A percentile compares a stretch with the other conserved stretches of the same genome.
phyloP scores from a whole-genome alignment of 2,888 invertebrate species.

The Hetaerina titia region DNA sequence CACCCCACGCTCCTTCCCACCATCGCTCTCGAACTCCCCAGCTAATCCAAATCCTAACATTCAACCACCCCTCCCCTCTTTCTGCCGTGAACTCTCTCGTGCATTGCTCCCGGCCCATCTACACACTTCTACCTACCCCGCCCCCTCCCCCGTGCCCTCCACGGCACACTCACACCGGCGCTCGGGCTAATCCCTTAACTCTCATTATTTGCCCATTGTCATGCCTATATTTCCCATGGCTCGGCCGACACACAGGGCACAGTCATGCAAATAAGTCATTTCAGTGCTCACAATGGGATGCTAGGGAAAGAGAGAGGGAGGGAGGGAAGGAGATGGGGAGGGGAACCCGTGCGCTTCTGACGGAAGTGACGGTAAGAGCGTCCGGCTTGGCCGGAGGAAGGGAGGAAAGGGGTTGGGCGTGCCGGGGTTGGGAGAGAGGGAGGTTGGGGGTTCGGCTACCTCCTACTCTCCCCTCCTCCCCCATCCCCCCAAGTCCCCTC shows the following conservation, averaged over 20 bases:
- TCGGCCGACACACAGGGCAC: slow-evolving; percentile 3
- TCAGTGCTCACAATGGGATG: slow-evolving; percentile 1
- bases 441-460: not conserved
- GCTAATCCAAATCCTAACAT: not conserved
- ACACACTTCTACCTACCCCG: not conserved
- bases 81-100: not conserved
- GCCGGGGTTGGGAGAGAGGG: not conserved
- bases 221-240: not conserved
- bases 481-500: not conserved
- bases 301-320: not conserved
- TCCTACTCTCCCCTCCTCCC: not conserved
- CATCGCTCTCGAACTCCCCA: not conserved
- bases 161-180: not conserved
- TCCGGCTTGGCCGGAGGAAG: not conserved
- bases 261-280: slow-evolving; percentile 51
- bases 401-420: not conserved
- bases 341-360: slow-evolving; percentile 10
- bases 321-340: not conserved
- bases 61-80: not conserved
- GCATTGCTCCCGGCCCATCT: not conserved
- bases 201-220: slow-evolving; percentile 40
- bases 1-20: not conserved
- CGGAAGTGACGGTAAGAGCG: slow-evolving; percentile 7
- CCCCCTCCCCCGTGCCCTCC: not conserved
- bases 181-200: not conserved